Base-by-base conservation (phyloP, 2,888 invertebrate species). In the Esperia sulphurella region DNA sequence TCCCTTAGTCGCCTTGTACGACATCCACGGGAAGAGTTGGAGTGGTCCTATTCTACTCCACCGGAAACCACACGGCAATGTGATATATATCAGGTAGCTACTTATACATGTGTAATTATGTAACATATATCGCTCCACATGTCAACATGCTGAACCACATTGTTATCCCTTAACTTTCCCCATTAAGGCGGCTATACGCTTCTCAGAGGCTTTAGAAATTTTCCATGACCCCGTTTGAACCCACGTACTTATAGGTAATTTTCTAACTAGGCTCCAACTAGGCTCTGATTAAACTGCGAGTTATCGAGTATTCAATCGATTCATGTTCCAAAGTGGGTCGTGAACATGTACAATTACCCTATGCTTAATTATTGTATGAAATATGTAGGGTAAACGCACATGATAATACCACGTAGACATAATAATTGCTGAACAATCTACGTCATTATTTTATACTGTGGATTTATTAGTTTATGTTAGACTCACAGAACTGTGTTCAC, bases 231-330 rank as follows among this genome's bases (percentile, higher is more conserved):
- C 49, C 44, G 43, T 52, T 58, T 46, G 31, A 49, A 49, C 53
- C 14, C 39, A 2, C 5, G 21, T 14, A 10, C 51, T 48, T 10
- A 48, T 54, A 52, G 55, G 53, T 54, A 57, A 58, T 57, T 51
- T 50, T 45, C 49, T 50, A 52, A 55, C 48, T 52, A 50, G 52
- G 52, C 47, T 51, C 12, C 51, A 33, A 8, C 10, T 10, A 33
- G 10, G 33, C 33, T 3, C 21, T 21, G 55, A 55, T 58, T 58
- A 59, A 55, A 47, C 50, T 49, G 35, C 43, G 48, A 55, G 53
- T 55, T 58, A 56, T 58, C 58, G 54, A 56, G 52, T 51, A 52
- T 46, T 52, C 42, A 54, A 61, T 59, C 59, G 55, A 57, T 61
- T 54, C 46, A 21, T 14, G 31, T 37, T 35, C 7, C 13, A 31